Evolutionary conservation across 2,797 vertebrate species (phyloP).

Genomic region (Trachurus trachurus): DNA sequence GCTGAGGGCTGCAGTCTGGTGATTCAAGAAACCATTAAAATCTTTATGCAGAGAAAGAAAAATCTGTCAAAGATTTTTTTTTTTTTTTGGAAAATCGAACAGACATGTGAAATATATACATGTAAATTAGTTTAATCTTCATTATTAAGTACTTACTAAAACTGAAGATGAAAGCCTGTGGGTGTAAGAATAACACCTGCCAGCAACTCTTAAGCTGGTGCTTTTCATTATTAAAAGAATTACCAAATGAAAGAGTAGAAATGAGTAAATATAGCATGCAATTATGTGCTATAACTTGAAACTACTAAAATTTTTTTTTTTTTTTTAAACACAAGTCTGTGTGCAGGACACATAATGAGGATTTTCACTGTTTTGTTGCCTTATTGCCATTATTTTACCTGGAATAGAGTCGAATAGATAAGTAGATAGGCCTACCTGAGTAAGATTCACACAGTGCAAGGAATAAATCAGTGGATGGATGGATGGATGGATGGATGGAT

Average conservation of each 20-base stretch:
- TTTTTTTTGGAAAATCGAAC: not conserved
- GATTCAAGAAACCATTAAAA: constrained; percentile 10
- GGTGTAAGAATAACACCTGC: not conserved
- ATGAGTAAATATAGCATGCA: not conserved
- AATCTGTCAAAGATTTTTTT: not conserved
- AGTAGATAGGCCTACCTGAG: not conserved
- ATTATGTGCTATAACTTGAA: constrained; percentile 8
- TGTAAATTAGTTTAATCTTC: not conserved
- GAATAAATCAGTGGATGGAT: not conserved
- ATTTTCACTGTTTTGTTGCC: not conserved
- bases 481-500: too few relatives aligned
- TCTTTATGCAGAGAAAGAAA: not conserved
- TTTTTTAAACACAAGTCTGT: not conserved
- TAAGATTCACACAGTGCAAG: not conserved
- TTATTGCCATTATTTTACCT: not conserved
- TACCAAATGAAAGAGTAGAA: not conserved
- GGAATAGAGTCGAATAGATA: not conserved
- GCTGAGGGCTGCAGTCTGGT: constrained; percentile 11
- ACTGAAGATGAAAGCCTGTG: not conserved
- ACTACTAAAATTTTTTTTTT: constrained; percentile 1
- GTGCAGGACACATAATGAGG: not conserved
- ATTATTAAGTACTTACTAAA: not conserved
- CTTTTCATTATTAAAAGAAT: constrained; percentile 3
- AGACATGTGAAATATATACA: constrained; percentile 2
- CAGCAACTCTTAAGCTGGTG: not conserved